Percentiles rank a stretch among this genome's conserved stretches.
phyloP scores from a whole-genome alignment of 1,140 invertebrate genomes.

The Tetranychus urticae region DNA sequence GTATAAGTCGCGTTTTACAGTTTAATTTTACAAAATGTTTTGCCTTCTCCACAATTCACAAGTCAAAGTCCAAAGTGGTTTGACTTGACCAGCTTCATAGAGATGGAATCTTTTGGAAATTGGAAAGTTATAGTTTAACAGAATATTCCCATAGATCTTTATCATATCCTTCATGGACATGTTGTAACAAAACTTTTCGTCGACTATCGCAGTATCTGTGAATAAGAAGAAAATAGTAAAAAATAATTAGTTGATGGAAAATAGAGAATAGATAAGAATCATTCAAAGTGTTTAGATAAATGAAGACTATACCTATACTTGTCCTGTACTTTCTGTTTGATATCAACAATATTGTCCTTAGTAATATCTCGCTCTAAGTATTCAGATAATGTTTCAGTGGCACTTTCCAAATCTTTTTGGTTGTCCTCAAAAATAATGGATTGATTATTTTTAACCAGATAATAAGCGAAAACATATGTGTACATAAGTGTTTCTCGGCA shows the following conservation, averaged over 20 bases:
- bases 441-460: constrained; percentile 91
- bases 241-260: not conserved
- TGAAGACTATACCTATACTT: constrained; percentile 57
- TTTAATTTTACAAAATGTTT: no score
- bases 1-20: no score
- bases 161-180: constrained; percentile 94
- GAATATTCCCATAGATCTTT: constrained; percentile 64
- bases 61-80: no score
- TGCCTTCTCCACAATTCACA: no score
- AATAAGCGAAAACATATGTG: constrained; percentile 98
- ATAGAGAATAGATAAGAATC: not conserved
- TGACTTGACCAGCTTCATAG: no score
- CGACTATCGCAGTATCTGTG: constrained; percentile 87
- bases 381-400: constrained; percentile 86
- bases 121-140: not conserved
- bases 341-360: constrained; percentile 84
- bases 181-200: constrained; percentile 73
- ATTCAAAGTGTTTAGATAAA: not conserved
- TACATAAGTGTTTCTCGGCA: constrained; percentile 96
- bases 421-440: constrained; percentile 98
- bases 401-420: constrained; percentile 88
- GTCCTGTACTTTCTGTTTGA: constrained; percentile 98
- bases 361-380: constrained; percentile 95
- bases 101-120: not conserved
- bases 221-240: constrained; percentile 14